Base-by-base conservation (phyloP, 1,140 invertebrate species). In the Oedothorax gibbosus region DNA sequence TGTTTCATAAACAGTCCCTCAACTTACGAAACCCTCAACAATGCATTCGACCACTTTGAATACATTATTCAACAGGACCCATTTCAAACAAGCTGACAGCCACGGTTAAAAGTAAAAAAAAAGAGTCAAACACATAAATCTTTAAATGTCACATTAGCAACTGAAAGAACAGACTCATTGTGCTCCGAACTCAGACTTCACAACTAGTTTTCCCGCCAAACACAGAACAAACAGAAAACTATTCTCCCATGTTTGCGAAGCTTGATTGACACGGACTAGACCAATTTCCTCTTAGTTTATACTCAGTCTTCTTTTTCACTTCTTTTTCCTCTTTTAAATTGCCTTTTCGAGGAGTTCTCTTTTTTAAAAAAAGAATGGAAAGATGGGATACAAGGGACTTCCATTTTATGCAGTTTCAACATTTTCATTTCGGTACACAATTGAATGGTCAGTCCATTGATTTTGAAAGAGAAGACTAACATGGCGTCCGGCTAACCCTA, bases 131-230 rank as follows among this genome's bases (percentile, higher is more conserved):
- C 35, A 35, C 35, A 35, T 35, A 35, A 35, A 35, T 35, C 68
- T 18, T 71, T 71, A 71, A 71, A 71, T 51, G 68, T 71, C 68
- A 71, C 68, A 71, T 71, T 71, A 71, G 68, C 68, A 71, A 71
- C 54, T 71, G 68, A 71, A 71, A 71, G 54, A 71, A 71, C 68
- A 71, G 54, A 71, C 68, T 49, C 20, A 71, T 71, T 71, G 68
- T 71, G 51, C 68, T 71, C 68, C 50, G 20, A 51, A 51, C 51
- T 71, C 68, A 71, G 68, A 71, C 68, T 35, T 35, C 35, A 35
- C 35, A 51, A 51, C 12, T 15, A 71, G 20, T 3, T 71, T n/a
- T 53, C 68, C 21, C 49, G 12, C 15, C 18, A 71, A 71, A 71
- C 54, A 71, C 68, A 71, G 54, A 71, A 71, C 18, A 71, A 71